These are phyloP conservation scores for Trematocara marginatum DNA, from an alignment of 2,113 vertebrate species.

Conservation along the genomic window DNA sequence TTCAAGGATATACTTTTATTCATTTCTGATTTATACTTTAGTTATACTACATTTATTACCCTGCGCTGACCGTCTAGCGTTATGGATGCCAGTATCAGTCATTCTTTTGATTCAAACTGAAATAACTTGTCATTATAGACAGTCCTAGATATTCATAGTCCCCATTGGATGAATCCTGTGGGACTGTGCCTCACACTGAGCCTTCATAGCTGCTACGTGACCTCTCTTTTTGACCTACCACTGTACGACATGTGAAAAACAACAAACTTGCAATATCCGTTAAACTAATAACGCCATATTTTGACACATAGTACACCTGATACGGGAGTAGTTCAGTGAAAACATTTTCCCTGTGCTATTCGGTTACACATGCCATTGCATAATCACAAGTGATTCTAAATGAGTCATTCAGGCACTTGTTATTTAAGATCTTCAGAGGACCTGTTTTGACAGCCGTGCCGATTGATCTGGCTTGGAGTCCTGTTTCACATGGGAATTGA, in stretches of 20 bases:
- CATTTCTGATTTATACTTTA: not conserved
- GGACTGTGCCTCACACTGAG: not conserved
- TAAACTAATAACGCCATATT: conserved; percentile 1
- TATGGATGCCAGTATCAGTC: not conserved
- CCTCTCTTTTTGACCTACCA: not conserved
- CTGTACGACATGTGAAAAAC: not conserved
- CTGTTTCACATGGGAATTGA: conserved; percentile 51
- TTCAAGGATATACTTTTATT: not conserved
- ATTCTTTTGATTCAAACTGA: not conserved
- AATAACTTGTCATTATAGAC: not conserved
- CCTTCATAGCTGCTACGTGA: not conserved
- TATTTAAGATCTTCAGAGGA: conserved; percentile 54
- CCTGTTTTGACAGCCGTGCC: conserved; percentile 47
- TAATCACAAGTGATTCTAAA: conserved; percentile 57
- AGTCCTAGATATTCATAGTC: not conserved
- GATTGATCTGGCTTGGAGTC: conserved; percentile 42
- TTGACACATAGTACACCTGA: conserved; percentile 31
- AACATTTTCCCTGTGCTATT: conserved; percentile 51
- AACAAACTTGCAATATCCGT: not conserved
- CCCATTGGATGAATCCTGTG: not conserved
- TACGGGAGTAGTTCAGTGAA: conserved; percentile 35
- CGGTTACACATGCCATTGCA: conserved; percentile 53
- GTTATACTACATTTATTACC: not conserved
- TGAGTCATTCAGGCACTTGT: conserved; percentile 52
- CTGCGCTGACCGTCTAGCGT: rapidly evolving